Base-by-base conservation (phyloP, 2,888 invertebrate species). In the Corythucha ciliata region DNA sequence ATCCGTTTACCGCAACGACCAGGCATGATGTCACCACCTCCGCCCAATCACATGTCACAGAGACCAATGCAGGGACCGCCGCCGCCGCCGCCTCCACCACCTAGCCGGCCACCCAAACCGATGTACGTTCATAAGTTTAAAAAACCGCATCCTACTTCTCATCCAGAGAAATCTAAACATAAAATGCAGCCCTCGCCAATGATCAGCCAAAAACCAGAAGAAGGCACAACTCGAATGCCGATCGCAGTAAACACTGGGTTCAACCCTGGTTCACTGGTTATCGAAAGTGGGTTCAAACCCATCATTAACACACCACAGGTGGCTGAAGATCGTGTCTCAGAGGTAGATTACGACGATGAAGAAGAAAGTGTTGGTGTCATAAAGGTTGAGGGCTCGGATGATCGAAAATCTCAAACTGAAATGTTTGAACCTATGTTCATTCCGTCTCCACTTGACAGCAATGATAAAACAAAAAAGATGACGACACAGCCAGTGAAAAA, bases 211-310 rank as follows among this genome's bases (percentile, higher is more conserved):
- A 55, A 48, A 22, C 22, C 50, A 24, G 57, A 57, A 29, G 53
- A 57, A 10, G 41, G 51, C 40, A 29, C 48, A 3, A 50, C 55
- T 16, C 42, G 53, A 22, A 32, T 55, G 8, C 59, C 54, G 4
- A 53, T 54, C 8, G 52, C 60, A 4, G 52, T 60, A 6, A 60
- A 57, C 18, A 57, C 54, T 29, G 59, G 86, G 0, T 89, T 89
- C 60, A 79, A 83, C 65, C 86, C 87, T 0, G 80, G 80, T 59
- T 80, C 84, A 0, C 80, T 89, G 4, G 81, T 87, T 0, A 80
- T 88, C 12, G 88, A 89, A 69, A 80, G 84, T 52, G 88, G 88
- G 0, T 89, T 89, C 63, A 83, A 80, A 58, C 88, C 89, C 0
- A 87, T 88, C 20, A 75, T 81, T 7, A 70, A 75, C 47, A 77